Conservation (phyloP, 2,797 vertebrate genomes). For the Cyclura pinguis region DNA sequence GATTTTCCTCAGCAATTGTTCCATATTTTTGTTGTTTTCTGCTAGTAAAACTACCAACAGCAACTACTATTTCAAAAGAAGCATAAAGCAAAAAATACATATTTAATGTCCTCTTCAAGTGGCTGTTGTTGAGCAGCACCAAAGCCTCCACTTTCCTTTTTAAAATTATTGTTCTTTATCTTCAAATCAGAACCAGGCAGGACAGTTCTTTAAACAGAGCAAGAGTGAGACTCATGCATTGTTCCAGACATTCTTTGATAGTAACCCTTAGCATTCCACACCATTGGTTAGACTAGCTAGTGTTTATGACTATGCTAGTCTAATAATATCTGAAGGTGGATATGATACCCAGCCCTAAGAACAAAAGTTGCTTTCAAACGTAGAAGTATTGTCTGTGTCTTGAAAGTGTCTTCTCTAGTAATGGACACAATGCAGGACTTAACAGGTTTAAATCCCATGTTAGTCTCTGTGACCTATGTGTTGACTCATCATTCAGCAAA, state of each 20-base stretch:
- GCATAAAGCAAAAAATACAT: neutral
- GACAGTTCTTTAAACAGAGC: neutral
- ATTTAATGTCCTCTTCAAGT: neutral
- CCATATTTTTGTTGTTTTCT: no score
- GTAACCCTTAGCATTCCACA: no score
- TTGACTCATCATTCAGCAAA: no score
- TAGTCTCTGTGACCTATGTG: no score
- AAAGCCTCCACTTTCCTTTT: neutral
- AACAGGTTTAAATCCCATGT: no score
- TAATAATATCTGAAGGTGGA: no score
- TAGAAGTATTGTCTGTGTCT: no score
- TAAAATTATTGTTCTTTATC: neutral
- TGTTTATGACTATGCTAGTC: neutral
- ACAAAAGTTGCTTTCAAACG: no score
- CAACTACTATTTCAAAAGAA: neutral
- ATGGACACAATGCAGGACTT: no score
- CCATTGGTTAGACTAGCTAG: neutral
- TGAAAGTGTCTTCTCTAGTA: no score
- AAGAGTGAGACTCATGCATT: neutral
- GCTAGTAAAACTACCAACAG: neutral
- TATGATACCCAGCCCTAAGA: no score
- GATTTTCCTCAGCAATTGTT: no score
- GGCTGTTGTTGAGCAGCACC: neutral
- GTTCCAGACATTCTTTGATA: neutral
- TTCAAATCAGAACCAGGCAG: neutral